Evolutionary conservation across 2,797 vertebrate species (phyloP).

Genomic region (Sylvilagus floridanus): DNA sequence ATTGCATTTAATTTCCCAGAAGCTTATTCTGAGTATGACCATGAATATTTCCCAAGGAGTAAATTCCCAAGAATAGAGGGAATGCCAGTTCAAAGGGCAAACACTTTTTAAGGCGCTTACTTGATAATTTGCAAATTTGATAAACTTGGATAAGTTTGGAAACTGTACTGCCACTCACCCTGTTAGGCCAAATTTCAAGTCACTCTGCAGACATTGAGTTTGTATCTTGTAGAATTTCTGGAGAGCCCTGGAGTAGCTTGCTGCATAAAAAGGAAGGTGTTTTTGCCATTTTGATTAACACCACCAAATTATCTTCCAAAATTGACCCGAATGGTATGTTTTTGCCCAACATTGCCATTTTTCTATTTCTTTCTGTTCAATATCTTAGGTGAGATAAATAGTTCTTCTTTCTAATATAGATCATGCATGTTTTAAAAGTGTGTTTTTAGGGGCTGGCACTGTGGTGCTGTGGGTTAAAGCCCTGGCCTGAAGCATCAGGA

Average conservation of each 20-base stretch:
- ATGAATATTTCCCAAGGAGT: background rate
- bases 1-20: background rate
- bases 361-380: background rate
- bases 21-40: background rate
- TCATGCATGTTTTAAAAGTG: background rate
- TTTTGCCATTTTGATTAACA: background rate
- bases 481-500: too few relatives aligned
- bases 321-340: background rate
- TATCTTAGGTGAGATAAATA: background rate
- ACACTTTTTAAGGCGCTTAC: background rate
- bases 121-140: background rate
- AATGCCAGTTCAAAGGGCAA: background rate
- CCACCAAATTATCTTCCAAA: constrained; percentile 27
- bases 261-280: background rate
- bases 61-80: background rate
- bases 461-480: too few relatives aligned
- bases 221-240: background rate
- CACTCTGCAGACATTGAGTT: background rate
- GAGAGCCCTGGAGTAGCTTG: background rate
- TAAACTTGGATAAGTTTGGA: constrained; percentile 25
- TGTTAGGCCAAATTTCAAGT: background rate
- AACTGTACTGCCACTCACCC: background rate
- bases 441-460: background rate
- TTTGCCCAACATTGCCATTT: background rate
- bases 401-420: background rate